Evolutionary conservation across 2,113 vertebrate genomes (phyloP).

Genomic region (Aegithalos caudatus): DNA sequence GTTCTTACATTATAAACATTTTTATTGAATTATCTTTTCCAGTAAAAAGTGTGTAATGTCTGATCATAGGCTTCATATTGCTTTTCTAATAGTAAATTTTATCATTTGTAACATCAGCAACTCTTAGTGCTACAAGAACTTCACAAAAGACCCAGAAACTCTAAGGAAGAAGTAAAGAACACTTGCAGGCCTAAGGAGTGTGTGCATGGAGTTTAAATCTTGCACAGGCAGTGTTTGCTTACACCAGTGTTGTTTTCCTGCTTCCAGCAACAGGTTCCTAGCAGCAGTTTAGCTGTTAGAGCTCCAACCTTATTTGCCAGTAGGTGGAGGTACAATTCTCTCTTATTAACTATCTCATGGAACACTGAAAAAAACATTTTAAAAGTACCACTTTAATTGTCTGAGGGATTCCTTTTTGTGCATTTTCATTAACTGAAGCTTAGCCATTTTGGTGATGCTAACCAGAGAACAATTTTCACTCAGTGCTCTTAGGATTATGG

Average conservation of each 20-base stretch:
- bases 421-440: background rate
- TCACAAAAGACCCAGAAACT: background rate
- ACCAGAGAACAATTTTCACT: background rate
- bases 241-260: background rate
- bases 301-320: background rate
- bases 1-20: background rate
- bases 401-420: background rate
- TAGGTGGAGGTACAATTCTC: conserved; percentile 20
- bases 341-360: background rate
- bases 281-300: background rate
- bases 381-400: background rate
- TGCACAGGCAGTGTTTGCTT: background rate
- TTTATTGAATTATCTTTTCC: background rate
- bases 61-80: background rate
- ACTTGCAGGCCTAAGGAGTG: background rate
- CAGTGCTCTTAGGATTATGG: background rate
- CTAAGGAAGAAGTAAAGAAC: background rate
- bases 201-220: background rate
- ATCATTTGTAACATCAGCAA: background rate
- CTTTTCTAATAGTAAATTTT: background rate
- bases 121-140: background rate
- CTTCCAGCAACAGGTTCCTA: background rate
- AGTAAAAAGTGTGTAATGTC: background rate
- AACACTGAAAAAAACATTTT: background rate
- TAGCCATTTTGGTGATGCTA: background rate